Percentiles rank a stretch among this genome's conserved stretches.
Evolutionary conservation across 1,140 invertebrate species (phyloP).

Genomic region (Centruroides sculpturatus): DNA sequence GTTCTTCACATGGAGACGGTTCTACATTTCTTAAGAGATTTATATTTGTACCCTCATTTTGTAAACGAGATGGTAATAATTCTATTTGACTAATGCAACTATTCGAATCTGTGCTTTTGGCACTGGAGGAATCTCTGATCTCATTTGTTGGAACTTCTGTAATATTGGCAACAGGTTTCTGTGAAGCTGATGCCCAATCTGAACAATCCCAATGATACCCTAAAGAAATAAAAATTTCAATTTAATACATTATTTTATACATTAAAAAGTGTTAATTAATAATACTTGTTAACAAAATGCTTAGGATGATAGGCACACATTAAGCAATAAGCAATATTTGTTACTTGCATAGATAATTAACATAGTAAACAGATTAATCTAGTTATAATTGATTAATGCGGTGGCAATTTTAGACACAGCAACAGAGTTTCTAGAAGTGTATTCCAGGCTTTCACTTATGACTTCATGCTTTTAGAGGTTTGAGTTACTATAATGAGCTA

Average conservation of each 20-base stretch:
- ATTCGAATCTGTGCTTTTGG: conserved; percentile 77
- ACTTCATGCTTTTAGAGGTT: no score
- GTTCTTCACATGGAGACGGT: conserved; percentile 40
- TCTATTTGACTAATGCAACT: conserved; percentile 19
- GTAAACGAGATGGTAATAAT: not conserved
- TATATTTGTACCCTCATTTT: not conserved
- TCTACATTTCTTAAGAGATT: conserved; percentile 26
- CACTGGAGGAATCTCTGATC: conserved; percentile 74
- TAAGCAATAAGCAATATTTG: no score
- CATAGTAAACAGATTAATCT: no score
- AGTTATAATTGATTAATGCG: no score
- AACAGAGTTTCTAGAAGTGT: no score
- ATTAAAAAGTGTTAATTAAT: no score
- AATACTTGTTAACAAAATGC: no score
- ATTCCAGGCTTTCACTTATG: no score
- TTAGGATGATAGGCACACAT: no score
- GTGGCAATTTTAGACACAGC: no score
- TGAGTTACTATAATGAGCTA: no score
- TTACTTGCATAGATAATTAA: no score
- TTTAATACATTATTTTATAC: not conserved
- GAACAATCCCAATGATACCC: conserved; percentile 94
- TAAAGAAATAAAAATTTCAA: conserved; percentile 19
- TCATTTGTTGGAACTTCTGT: conserved; percentile 81
- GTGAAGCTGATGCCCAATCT: conserved; percentile 72
- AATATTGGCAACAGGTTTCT: conserved; percentile 74